Evolutionary conservation across 2,888 invertebrate species (phyloP).

Genomic region (Miltochrista miniata): DNA sequence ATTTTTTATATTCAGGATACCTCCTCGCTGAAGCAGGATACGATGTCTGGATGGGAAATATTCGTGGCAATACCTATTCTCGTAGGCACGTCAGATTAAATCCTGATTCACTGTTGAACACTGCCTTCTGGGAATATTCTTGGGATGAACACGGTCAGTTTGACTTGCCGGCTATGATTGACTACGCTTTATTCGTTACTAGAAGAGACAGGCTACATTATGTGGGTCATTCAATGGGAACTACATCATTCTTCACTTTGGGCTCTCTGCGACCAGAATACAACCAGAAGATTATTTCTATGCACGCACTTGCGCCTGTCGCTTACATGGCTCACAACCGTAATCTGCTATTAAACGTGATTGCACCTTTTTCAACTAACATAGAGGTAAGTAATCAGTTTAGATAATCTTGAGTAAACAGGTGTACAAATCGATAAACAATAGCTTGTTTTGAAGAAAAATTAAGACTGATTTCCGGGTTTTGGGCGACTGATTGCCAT

Average conservation of each 20-base stretch:
- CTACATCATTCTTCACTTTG: constrained; percentile 82
- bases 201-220: constrained; percentile 69
- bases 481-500: too few relatives aligned
- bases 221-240: constrained; percentile 85
- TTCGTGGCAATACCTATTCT: constrained; percentile 85
- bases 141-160: constrained; percentile 87
- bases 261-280: constrained; percentile 80
- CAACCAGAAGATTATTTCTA: constrained; percentile 77
- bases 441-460: too few relatives aligned
- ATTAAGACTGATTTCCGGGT: too few relatives aligned
- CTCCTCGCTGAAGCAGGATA: constrained; percentile 83
- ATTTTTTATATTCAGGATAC: constrained; percentile 75
- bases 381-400: constrained; percentile 61
- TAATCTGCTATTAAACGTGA: constrained; percentile 69
- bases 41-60: constrained; percentile 84
- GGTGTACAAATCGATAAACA: too few relatives aligned
- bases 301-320: constrained; percentile 80
- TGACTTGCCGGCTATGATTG: constrained; percentile 83
- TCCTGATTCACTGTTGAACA: constrained; percentile 60
- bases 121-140: constrained; percentile 85
- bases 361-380: constrained; percentile 67
- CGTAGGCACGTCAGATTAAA: constrained; percentile 69
- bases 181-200: constrained; percentile 72
- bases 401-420: background rate
- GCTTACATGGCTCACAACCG: constrained; percentile 81